Evolutionary conservation across 1,140 invertebrate species (phyloP).

Genomic region (Cherax quadricarinatus): DNA sequence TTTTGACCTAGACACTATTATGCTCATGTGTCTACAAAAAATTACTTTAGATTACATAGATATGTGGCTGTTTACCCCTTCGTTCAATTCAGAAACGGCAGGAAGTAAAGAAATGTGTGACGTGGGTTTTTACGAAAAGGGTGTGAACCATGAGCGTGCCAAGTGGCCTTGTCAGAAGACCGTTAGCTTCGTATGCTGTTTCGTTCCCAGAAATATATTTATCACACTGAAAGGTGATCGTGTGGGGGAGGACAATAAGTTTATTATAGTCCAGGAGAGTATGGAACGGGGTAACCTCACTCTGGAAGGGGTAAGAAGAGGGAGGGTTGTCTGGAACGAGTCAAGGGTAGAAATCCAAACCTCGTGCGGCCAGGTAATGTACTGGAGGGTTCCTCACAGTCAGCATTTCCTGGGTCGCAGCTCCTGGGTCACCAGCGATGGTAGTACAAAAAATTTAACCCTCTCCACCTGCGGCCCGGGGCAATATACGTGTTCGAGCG

Average conservation of each 20-base stretch:
- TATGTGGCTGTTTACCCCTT: not conserved
- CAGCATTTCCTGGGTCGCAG: constrained; percentile 17
- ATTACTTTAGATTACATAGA: not conserved
- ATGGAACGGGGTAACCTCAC: not conserved
- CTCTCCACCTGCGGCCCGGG: not conserved
- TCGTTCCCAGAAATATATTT: not conserved
- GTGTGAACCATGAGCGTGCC: no score
- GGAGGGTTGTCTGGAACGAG: not conserved
- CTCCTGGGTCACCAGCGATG: not conserved
- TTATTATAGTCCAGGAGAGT: not conserved
- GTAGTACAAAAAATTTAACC: not conserved
- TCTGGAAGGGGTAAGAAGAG: not conserved
- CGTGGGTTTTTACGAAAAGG: no score
- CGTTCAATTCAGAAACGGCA: not conserved
- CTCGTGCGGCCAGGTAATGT: not conserved
- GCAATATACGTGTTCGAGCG: constrained; percentile 6
- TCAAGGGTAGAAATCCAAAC: not conserved
- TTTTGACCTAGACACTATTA: not conserved
- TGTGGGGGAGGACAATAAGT: not conserved
- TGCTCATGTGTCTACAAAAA: not conserved
- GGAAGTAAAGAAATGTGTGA: not conserved
- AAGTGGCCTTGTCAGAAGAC: not conserved
- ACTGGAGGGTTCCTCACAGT: not conserved
- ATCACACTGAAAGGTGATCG: not conserved
- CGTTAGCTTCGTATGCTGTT: not conserved